Evolutionary conservation across 2,888 invertebrate species (phyloP).

Genomic region (Asteroscopus sphinx): DNA sequence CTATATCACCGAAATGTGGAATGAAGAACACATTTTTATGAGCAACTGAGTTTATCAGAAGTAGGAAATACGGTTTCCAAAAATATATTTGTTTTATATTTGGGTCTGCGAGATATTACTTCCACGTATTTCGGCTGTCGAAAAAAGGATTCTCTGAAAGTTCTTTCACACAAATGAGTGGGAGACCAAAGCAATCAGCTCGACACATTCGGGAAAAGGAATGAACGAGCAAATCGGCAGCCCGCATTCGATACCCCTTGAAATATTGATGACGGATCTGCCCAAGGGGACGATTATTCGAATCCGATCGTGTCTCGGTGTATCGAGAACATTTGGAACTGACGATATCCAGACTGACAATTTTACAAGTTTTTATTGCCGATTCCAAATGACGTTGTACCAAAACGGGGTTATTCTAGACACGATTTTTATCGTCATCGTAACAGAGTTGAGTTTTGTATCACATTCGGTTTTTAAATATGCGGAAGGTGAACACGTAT

Average conservation of each 20-base stretch:
- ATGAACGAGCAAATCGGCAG: slow-evolving; percentile 70
- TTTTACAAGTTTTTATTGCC: slow-evolving; percentile 75
- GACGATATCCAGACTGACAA: slow-evolving; percentile 69
- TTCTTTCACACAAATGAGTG: slow-evolving; percentile 64
- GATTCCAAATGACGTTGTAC: slow-evolving; percentile 58
- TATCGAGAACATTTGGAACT: slow-evolving; percentile 67
- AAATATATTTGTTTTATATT: not conserved
- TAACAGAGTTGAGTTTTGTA: slow-evolving; percentile 57
- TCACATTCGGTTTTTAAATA: slow-evolving; percentile 47
- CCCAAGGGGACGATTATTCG: slow-evolving; percentile 78
- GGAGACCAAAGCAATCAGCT: slow-evolving; percentile 70
- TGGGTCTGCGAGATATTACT: not conserved
- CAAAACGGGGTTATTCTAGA: slow-evolving; percentile 38
- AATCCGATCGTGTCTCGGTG: slow-evolving; percentile 69
- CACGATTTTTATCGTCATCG: slow-evolving; percentile 38
- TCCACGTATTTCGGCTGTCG: not conserved
- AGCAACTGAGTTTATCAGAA: no score
- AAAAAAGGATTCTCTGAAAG: slow-evolving; percentile 14
- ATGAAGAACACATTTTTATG: no score
- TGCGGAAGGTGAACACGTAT: slow-evolving; percentile 52
- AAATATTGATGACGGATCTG: slow-evolving; percentile 80
- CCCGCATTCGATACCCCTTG: slow-evolving; percentile 72
- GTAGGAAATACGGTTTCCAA: not conserved
- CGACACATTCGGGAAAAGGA: slow-evolving; percentile 64
- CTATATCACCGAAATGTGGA: not conserved